Conservation (phyloP, 2,113 vertebrate species). For the Callipepla squamata region DNA sequence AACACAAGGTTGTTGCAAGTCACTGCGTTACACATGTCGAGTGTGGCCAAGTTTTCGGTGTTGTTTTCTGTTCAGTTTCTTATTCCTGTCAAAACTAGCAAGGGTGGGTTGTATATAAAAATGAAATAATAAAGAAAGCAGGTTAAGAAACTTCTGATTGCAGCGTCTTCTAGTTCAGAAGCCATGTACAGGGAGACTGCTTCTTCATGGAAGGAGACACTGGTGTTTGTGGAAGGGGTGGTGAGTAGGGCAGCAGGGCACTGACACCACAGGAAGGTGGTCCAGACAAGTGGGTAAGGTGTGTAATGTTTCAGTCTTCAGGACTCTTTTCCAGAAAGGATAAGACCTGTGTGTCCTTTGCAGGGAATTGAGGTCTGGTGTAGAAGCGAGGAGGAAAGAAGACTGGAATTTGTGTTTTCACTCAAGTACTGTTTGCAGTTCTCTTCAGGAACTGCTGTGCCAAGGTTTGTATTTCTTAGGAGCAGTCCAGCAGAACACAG, state of each 20-base stretch:
- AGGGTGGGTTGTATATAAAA: neutral
- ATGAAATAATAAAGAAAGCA: neutral
- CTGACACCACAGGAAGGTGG: neutral
- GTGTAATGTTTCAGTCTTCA: neutral
- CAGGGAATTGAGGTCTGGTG: neutral
- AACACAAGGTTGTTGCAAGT: neutral
- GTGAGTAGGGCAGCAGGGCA: too few species aligned
- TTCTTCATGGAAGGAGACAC: neutral
- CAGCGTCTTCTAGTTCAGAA: neutral
- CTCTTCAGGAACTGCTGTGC: neutral
- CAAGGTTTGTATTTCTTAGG: neutral
- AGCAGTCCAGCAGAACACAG: neutral
- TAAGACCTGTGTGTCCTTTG: neutral
- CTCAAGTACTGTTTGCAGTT: neutral
- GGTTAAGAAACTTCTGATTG: neutral
- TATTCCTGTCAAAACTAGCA: neutral
- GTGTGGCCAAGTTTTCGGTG: neutral
- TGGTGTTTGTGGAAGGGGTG: neutral
- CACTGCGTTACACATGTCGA: neutral
- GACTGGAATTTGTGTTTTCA: neutral
- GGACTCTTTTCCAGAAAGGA: neutral
- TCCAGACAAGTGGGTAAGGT: neutral
- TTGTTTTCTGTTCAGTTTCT: neutral
- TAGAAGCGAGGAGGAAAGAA: neutral
- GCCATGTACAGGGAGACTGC: neutral